Evolutionary conservation across 1,140 invertebrate genomes (phyloP).

Genomic region (Hirudo medicinalis): DNA sequence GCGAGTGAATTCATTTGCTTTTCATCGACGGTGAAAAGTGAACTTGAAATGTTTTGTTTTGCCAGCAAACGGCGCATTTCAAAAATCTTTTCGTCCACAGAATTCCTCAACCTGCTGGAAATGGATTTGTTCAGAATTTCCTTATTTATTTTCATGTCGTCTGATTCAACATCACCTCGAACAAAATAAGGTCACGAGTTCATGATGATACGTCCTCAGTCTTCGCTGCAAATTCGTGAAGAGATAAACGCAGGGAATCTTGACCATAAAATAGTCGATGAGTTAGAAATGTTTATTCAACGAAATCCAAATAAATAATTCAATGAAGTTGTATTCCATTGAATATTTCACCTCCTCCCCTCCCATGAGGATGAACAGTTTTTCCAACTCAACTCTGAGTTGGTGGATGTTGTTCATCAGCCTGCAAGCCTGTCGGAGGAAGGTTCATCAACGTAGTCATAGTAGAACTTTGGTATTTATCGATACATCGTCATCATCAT

Average conservation of each 20-base stretch:
- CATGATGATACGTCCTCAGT: background rate
- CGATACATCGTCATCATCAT: no score
- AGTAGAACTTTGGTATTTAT: no score
- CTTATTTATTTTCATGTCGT: no score
- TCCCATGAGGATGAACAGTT: constrained; percentile 2
- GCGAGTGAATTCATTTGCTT: constrained; percentile 46
- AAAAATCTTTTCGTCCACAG: constrained; percentile 82
- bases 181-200: constrained; percentile 2
- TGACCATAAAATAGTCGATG: no score
- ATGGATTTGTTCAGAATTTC: no score
- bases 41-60: constrained; percentile 69
- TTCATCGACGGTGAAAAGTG: constrained; percentile 52
- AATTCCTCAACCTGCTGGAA: constrained; percentile 63
- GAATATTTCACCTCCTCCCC: background rate
- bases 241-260: background rate
- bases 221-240: background rate
- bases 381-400: constrained; percentile 10
- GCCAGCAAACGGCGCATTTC: constrained; percentile 78
- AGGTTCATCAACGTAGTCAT: no score
- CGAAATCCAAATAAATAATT: no score
- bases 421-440: background rate
- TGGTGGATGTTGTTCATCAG: constrained; percentile 16
- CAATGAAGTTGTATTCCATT: no score
- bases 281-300: no score
- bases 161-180: background rate